Conservation (phyloP, 2,113 vertebrate species). For the Pseudonaja textilis region DNA sequence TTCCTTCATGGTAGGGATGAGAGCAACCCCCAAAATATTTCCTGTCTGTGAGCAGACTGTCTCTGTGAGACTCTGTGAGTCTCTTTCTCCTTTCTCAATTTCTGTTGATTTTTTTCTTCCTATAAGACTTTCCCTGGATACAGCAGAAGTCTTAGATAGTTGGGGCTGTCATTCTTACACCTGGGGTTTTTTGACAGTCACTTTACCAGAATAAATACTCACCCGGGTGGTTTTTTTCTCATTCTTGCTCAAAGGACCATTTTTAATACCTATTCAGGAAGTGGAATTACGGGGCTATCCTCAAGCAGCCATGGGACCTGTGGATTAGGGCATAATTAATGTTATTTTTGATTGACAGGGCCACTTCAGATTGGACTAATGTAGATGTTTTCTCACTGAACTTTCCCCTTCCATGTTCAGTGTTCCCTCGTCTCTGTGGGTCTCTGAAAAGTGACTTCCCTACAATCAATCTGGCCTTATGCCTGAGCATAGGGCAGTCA, state of each 20-base stretch:
- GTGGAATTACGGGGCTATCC: not conserved
- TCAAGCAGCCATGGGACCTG: not conserved
- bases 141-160: not conserved
- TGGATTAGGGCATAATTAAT: not conserved
- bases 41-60: not conserved
- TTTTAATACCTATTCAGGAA: not conserved
- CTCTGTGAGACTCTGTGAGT: no score
- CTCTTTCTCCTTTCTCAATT: not conserved
- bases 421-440: not conserved
- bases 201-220: not conserved
- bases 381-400: not conserved
- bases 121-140: not conserved
- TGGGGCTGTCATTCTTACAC: not conserved
- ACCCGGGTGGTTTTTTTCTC: not conserved
- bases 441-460: not conserved
- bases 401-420: not conserved
- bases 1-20: not conserved
- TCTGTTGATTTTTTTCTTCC: not conserved
- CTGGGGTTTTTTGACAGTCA: not conserved
- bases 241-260: not conserved
- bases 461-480: not conserved
- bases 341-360: not conserved
- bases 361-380: not conserved
- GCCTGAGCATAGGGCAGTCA: not conserved
- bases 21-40: not conserved